Base-by-base conservation (phyloP, 2,797 vertebrate species). In the Aphelocoma californica region DNA sequence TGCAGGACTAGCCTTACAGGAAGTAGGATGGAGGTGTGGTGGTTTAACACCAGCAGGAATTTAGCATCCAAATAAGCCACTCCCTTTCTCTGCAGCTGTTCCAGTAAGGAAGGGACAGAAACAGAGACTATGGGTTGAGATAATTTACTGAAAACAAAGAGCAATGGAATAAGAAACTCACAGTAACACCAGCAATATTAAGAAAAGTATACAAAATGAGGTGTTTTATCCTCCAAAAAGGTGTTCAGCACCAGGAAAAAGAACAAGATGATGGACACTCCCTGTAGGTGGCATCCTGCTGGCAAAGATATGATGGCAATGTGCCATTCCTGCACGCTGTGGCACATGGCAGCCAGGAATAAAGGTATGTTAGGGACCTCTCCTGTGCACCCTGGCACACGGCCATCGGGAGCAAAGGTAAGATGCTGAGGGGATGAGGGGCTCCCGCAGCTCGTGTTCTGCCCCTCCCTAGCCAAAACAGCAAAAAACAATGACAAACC, bases 271-370 rank as follows among this genome's bases (percentile, higher is more conserved):
- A 62, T 19, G 34, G 26, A 64, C 26, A 23, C 12, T 32, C 26
- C 26, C 14, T 26, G 26, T 7, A 64, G 25, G 6, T n/a, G 0
- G 0, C n/a, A 62, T 32, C 32, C 32, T 47, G 14, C 31, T 31
- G 34, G 47, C 12, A 18, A 61, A 34, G 42, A 18, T 2, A 15
- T 0, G 0, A 42, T 9, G 34, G 21, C 0, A 1, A 23, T 57
- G n/a, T 24, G n/a, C 34, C 34, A 26, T 9, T 78, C 6, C 50
- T 8, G 7, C 57, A 42, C 34, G 18, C 25, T 10, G 19, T 16
- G 34, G 7, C 47, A 47, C 3, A 0, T 17, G 19, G 44, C n/a
- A 61, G 19, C 24, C 64, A 61, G 73, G 56, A 54, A 8, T 18
- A 40, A 54, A 47, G 47, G 23, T 28, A 36, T 23, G 28, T n/a